Base-by-base conservation (phyloP, 2,888 invertebrate species). In the Phytoseiulus persimilis region DNA sequence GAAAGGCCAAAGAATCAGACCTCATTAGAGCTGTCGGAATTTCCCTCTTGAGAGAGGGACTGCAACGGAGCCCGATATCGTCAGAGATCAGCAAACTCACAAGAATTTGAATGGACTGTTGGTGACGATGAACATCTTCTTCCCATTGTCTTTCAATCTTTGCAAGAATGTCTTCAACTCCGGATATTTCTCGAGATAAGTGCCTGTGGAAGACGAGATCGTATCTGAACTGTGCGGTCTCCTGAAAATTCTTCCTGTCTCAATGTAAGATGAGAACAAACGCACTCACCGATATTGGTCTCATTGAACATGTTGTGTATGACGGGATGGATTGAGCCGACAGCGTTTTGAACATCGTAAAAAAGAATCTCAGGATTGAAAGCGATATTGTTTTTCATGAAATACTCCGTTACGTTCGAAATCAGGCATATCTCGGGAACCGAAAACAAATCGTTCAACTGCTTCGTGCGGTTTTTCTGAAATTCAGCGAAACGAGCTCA, bases 41-140 rank as follows among this genome's bases (percentile, higher is more conserved):
- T n/a, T n/a, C n/a, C n/a, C n/a, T n/a, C n/a, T n/a, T n/a, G n/a
- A n/a, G n/a, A 39, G 9, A 39, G 9, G 39, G 3, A 39, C 39
- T 9, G 39, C 3, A 9, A 39, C 3, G 9, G 39, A 9, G 3
- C 5, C 9, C 5, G 9, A 39, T 39, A 9, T 39, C 39, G 39
- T 39, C n/a, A n/a, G n/a, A 39, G 5, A 39, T 39, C 5, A 39
- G 39, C 3, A 39, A 39, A 39, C 39, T 39, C 39, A 39, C 23
- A 97, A 98, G 94, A 99, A 99, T 92, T 96, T 95, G 92, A 95
- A 98, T 0, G 98, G 98, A 92, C 98, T 98, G 93, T 99, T 99
- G 18, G 99, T 98, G 23, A 99, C 97, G 90, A 99, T 94, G 93
- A 99, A 99, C 91, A 98, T 94, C 92, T 97, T 96, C 92, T 98